Conservation (phyloP, 2,797 vertebrate genomes). For the Zenarchopterus dispar region DNA sequence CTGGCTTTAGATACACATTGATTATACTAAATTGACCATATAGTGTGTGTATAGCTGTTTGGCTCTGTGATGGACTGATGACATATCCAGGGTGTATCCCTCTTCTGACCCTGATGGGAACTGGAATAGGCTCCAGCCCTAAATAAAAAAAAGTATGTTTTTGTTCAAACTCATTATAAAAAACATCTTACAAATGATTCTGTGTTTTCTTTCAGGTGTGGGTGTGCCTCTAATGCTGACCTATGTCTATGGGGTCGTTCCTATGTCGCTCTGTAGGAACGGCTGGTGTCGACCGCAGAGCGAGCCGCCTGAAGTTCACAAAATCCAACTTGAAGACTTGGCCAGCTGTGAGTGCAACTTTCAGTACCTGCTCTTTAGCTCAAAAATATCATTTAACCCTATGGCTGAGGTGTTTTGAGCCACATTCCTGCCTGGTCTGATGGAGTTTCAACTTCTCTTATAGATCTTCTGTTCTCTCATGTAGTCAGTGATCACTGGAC, state of each 20-base stretch:
- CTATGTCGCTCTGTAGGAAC: constrained; percentile 88
- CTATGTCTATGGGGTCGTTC: constrained; percentile 87
- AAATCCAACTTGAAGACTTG: constrained; percentile 86
- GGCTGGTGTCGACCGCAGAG: constrained; percentile 84
- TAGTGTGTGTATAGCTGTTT: no score
- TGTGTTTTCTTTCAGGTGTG: constrained; percentile 77
- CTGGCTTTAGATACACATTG: no score
- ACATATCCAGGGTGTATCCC: no score
- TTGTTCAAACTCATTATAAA: neutral
- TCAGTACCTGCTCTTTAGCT: neutral
- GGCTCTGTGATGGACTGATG: no score
- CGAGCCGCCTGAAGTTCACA: constrained; percentile 75
- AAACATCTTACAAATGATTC: neutral
- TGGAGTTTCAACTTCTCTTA: constrained; percentile 81
- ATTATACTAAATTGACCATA: no score
- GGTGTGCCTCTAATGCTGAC: constrained; percentile 90
- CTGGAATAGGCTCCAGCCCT: no score
- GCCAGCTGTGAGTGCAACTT: constrained; percentile 82
- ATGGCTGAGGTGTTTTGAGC: neutral
- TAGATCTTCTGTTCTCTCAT: constrained; percentile 85
- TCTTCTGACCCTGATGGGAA: no score
- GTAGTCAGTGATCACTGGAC: constrained; percentile 89
- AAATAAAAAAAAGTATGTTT: neutral
- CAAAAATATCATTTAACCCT: neutral
- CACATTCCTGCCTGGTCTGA: constrained; percentile 63